Evolutionary conservation across 2,797 vertebrate genomes (phyloP).

Genomic region (Labroides dimidiatus): DNA sequence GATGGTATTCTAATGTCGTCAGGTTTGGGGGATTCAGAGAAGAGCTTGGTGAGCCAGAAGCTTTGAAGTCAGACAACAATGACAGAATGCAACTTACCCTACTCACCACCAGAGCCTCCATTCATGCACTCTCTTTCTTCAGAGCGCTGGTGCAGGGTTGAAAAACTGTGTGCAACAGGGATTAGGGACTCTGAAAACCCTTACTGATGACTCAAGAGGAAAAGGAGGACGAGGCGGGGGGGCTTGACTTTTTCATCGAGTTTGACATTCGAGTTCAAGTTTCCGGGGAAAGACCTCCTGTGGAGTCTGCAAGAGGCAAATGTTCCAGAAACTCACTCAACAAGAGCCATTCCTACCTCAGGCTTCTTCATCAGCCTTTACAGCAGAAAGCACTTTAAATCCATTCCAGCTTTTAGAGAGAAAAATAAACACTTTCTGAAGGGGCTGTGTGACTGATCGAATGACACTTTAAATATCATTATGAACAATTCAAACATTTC

Average conservation of each 20-base stretch:
- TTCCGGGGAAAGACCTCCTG: conserved; percentile 26
- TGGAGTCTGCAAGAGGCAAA: conserved; percentile 24
- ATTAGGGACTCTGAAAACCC: conserved; percentile 69
- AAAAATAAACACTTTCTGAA: neutral
- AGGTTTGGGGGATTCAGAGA: conserved; percentile 71
- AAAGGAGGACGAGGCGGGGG: neutral
- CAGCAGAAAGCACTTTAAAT: conserved; percentile 1
- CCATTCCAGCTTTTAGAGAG: neutral
- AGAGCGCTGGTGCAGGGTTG: conserved; percentile 50
- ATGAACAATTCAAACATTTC: too few species aligned
- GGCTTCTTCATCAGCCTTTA: conserved; percentile 9
- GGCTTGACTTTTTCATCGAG: conserved; percentile 26
- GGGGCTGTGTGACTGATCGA: neutral
- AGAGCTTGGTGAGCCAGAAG: conserved; percentile 61
- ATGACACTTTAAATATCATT: too few species aligned
- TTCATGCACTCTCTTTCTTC: conserved; percentile 52
- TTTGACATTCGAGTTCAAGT: conserved; percentile 50
- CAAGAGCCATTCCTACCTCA: neutral
- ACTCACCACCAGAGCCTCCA: conserved; percentile 39
- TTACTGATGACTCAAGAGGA: conserved; percentile 46
- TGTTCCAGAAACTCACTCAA: conserved; percentile 1
- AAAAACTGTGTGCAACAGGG: conserved; percentile 68
- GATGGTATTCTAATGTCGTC: conserved; percentile 85
- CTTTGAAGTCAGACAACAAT: conserved; percentile 84
- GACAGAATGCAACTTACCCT: conserved; percentile 64